Conservation (phyloP, 2,888 invertebrate genomes). For the Hesperia comma region DNA sequence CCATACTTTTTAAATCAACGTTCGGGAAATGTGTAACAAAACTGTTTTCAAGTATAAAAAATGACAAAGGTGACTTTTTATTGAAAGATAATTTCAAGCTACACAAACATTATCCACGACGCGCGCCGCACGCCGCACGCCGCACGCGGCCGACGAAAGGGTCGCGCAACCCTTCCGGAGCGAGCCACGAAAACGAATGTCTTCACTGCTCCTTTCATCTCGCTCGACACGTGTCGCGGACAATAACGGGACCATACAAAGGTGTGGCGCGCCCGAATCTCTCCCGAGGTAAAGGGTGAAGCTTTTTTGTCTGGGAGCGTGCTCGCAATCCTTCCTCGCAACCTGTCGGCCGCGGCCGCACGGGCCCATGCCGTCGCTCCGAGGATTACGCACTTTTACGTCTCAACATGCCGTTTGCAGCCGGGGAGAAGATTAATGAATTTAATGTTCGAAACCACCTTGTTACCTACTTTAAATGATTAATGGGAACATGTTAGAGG, state of each 20-base stretch:
- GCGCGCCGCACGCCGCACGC: not conserved
- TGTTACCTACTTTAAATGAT: too few relatives aligned
- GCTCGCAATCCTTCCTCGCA: conserved; percentile 8
- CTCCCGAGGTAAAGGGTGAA: conserved; percentile 37
- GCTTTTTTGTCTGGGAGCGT: conserved; percentile 35
- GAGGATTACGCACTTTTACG: not conserved
- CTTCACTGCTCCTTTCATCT: conserved; percentile 28
- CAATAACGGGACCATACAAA: conserved; percentile 22
- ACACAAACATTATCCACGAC: not conserved
- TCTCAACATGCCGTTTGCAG: not conserved
- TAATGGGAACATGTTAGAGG: too few relatives aligned
- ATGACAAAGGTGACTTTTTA: not conserved
- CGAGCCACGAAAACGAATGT: conserved; percentile 20
- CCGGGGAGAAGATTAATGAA: not conserved
- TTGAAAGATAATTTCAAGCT: not conserved
- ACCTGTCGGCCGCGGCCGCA: not conserved
- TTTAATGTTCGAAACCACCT: too few relatives aligned
- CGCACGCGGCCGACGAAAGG: not conserved
- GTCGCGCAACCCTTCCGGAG: conserved; percentile 19
- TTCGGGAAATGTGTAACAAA: too few relatives aligned
- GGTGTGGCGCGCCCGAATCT: conserved; percentile 21
- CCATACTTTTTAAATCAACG: too few relatives aligned
- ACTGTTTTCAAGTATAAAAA: not conserved
- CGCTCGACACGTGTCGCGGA: conserved; percentile 21
- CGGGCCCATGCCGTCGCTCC: not conserved